A percentile compares a stretch with the other conserved stretches of the same genome.
Evolutionary conservation across 2,797 vertebrate species (phyloP).

Genomic region (Distichodus sexfasciatus): DNA sequence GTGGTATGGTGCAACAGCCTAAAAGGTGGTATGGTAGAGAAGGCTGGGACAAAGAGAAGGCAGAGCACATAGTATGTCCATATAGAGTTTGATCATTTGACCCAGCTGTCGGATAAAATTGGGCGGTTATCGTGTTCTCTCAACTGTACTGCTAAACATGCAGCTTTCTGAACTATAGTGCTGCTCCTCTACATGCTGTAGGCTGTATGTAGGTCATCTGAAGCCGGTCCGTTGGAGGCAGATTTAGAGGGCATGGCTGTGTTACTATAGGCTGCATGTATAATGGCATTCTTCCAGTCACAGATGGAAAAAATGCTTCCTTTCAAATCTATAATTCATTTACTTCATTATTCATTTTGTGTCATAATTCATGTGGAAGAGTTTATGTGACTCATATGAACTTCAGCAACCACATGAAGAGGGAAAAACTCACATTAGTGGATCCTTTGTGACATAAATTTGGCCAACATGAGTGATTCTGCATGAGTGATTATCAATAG

Average conservation of each 20-base stretch:
- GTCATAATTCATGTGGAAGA: constrained; percentile 39
- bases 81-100: no score
- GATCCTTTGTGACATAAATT: neutral
- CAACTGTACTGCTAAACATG: neutral
- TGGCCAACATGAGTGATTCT: neutral
- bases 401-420: neutral
- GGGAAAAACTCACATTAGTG: neutral
- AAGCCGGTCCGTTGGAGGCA: neutral
- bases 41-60: no score
- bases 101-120: no score
- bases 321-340: constrained; percentile 36
- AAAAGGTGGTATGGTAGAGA: no score
- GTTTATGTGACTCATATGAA: constrained; percentile 8
- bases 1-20: no score
- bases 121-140: no score
- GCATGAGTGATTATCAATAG: no score
- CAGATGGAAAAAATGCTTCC: constrained; percentile 16
- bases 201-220: constrained; percentile 49
- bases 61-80: no score
- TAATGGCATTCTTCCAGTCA: neutral
- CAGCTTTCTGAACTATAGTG: neutral
- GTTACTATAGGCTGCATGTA: constrained; percentile 26
- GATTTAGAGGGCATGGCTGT: neutral
- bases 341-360: constrained; percentile 32
- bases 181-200: neutral